phyloP scores from a whole-genome alignment of 1,140 invertebrate genomes.

The Drosophila hydei region DNA sequence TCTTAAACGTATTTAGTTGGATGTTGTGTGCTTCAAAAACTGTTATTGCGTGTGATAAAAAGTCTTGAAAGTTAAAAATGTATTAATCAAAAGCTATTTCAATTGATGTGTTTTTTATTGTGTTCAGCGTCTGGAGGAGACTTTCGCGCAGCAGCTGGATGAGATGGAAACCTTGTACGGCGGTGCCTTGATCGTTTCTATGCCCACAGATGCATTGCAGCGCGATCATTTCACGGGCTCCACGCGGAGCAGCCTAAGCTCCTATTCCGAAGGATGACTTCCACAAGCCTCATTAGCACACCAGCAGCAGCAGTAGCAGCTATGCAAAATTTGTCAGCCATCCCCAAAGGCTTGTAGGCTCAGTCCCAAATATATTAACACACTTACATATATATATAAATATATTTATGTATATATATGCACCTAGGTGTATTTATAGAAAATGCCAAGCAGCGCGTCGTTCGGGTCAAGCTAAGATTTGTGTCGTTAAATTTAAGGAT shows the following conservation, averaged over 20 bases:
- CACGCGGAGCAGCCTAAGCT: slow-evolving; percentile 89
- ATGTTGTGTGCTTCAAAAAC: slow-evolving; percentile 26
- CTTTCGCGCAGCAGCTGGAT: slow-evolving; percentile 91
- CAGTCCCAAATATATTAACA: slow-evolving; percentile 28
- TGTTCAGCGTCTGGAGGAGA: slow-evolving; percentile 91
- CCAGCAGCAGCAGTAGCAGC: slow-evolving; percentile 39
- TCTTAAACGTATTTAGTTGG: slow-evolving; percentile 12
- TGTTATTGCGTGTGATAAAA: slow-evolving; percentile 16
- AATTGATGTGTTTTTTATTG: slow-evolving; percentile 15
- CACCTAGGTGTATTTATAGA: slow-evolving; percentile 25
- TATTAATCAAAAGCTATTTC: slow-evolving; percentile 20
- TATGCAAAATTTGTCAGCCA: slow-evolving; percentile 67
- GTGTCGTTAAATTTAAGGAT: slow-evolving; percentile 67
- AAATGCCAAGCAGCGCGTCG: slow-evolving; percentile 63
- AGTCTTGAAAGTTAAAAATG: neutral
- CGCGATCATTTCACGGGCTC: slow-evolving; percentile 85
- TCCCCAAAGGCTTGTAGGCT: slow-evolving; percentile 51
- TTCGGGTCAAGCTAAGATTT: slow-evolving; percentile 50
- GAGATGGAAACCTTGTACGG: slow-evolving; percentile 92
- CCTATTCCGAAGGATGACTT: slow-evolving; percentile 83
- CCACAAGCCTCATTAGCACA: slow-evolving; percentile 21
- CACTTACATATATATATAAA: slow-evolving; percentile 19
- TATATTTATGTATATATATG: slow-evolving; percentile 42
- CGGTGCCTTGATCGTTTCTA: slow-evolving; percentile 85
- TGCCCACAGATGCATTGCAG: slow-evolving; percentile 87